phyloP scores from a whole-genome alignment of 1,140 invertebrate species.

The Venturia canescens region DNA sequence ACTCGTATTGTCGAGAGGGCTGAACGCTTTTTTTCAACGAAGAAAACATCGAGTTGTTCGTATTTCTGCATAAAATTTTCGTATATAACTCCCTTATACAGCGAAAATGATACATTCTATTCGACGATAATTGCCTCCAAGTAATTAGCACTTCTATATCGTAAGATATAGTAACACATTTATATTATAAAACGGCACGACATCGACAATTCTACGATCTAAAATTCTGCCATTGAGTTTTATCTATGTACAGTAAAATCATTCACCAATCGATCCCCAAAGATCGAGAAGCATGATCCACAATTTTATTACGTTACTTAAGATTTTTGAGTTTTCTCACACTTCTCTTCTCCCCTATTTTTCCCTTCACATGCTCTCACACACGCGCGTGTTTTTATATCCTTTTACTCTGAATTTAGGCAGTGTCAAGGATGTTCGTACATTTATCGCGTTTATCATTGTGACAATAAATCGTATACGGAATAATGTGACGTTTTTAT shows the following conservation, averaged over 20 bases:
- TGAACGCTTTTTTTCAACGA: too few relatives aligned
- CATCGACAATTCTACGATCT: slow-evolving; percentile 33
- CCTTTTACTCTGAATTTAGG: slow-evolving; percentile 10
- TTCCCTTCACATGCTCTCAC: neutral
- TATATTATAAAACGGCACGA: slow-evolving; percentile 40
- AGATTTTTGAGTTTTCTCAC: neutral
- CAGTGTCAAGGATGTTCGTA: slow-evolving; percentile 37
- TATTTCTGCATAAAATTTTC: neutral
- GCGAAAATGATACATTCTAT: neutral
- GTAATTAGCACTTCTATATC: neutral
- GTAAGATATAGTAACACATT: neutral
- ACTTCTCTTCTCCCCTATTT: neutral
- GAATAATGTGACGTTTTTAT: too few relatives aligned
- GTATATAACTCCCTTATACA: slow-evolving; percentile 23
- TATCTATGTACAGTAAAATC: slow-evolving; percentile 39
- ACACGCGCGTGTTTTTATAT: neutral
- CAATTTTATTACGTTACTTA: slow-evolving; percentile 23
- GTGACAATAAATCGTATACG: neutral
- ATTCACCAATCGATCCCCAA: neutral
- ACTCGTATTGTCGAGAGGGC: too few relatives aligned
- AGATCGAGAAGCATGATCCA: neutral
- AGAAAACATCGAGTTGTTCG: too few relatives aligned
- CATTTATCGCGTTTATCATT: neutral
- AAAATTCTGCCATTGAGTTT: slow-evolving; percentile 9
- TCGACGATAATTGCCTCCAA: neutral